These are phyloP conservation scores for pig (Sus scrofa) DNA, from an alignment of 2,113 vertebrate species.

Conservation along the genomic window DNA sequence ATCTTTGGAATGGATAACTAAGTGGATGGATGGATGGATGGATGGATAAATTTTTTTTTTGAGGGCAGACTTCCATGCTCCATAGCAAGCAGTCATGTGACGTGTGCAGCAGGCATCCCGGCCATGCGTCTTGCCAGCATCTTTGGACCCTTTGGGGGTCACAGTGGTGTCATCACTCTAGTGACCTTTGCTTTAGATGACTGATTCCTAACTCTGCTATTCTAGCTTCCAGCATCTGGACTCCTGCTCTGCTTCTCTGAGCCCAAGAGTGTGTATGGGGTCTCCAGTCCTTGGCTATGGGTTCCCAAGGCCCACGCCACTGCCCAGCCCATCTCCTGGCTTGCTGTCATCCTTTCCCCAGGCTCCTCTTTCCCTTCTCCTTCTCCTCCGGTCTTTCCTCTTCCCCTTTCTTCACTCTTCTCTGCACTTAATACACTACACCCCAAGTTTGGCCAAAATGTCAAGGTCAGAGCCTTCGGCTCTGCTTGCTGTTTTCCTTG, in stretches of 20 bases:
- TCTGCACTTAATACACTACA: background rate
- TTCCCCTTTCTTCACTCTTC: background rate
- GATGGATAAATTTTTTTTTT: background rate
- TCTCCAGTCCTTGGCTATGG: background rate
- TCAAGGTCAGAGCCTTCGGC: background rate
- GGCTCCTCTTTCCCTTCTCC: rapidly evolving
- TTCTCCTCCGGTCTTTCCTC: rapidly evolving
- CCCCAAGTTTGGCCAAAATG: background rate
- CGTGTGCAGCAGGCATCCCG: rapidly evolving
- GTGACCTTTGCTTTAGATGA: background rate
- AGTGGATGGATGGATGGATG: background rate
- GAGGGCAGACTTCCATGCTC: too few relatives aligned
- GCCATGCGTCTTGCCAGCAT: too few relatives aligned
- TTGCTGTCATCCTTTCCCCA: background rate
- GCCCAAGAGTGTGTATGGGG: background rate
- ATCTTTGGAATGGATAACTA: too few relatives aligned
- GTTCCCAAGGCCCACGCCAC: too few relatives aligned
- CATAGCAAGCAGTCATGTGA: rapidly evolving
- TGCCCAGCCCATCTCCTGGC: background rate
- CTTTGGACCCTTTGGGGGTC: background rate
- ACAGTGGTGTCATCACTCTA: background rate
- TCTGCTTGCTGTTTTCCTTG: background rate
- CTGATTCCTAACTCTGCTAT: background rate
- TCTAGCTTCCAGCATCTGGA: background rate
- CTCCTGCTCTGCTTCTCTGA: background rate